Conservation (phyloP, 2,888 invertebrate species). For the Idaea aversata region DNA sequence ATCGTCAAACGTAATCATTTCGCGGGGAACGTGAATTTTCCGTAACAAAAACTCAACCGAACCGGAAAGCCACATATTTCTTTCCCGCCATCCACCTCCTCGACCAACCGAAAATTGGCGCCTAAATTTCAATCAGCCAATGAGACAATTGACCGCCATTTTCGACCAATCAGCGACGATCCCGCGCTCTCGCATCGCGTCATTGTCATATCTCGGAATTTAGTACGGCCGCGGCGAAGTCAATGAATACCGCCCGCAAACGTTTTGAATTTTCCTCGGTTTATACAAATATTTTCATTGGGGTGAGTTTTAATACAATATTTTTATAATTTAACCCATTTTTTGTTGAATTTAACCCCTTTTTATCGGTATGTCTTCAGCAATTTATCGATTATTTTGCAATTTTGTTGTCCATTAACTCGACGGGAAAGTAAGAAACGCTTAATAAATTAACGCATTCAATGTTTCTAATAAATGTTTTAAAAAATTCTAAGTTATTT, state of each 20-base stretch:
- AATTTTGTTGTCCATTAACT: constrained; percentile 47
- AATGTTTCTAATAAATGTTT: constrained; percentile 17
- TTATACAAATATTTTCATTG: constrained; percentile 51
- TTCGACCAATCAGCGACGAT: constrained; percentile 68
- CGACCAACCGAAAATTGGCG: constrained; percentile 80
- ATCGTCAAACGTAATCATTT: constrained; percentile 47
- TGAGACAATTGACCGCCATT: constrained; percentile 70
- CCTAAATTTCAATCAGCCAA: constrained; percentile 67
- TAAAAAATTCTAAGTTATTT: constrained; percentile 8
- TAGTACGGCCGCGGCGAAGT: constrained; percentile 76
- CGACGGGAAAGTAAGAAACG: constrained; percentile 27
- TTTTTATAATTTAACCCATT: constrained; percentile 14
- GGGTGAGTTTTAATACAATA: constrained; percentile 51
- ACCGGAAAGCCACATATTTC: constrained; percentile 70
- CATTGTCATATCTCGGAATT: constrained; percentile 78
- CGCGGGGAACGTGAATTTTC: constrained; percentile 72
- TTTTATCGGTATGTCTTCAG: constrained; percentile 17
- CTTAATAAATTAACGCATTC: constrained; percentile 25
- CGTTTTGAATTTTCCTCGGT: constrained; percentile 70
- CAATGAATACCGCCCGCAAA: constrained; percentile 78
- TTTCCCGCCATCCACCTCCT: constrained; percentile 76
- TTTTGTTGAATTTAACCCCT: constrained; percentile 32
- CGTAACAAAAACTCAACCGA: constrained; percentile 64
- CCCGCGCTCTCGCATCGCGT: constrained; percentile 79
- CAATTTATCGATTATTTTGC: constrained; percentile 36